Evolutionary conservation across 1,140 invertebrate species (phyloP).

Genomic region (Zophobas morio): DNA sequence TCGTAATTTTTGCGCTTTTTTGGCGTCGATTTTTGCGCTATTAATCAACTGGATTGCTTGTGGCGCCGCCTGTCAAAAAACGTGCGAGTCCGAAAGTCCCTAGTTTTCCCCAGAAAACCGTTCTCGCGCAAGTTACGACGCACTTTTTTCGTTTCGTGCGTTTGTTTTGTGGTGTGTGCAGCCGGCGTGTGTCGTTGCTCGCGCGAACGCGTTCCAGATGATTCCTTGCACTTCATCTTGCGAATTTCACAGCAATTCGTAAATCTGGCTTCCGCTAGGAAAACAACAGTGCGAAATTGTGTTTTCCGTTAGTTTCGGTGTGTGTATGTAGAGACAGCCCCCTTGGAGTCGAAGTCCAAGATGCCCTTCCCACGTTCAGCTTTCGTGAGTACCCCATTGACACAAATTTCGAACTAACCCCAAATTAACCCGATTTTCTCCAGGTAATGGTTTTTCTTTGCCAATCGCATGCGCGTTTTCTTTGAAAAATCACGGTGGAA

Average conservation of each 20-base stretch:
- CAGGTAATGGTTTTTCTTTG: slow-evolving; percentile 24
- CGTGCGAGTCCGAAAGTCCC: slow-evolving; percentile 1
- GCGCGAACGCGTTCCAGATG: slow-evolving; percentile 42
- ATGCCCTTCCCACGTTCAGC: slow-evolving; percentile 23
- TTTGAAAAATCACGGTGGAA: slow-evolving; percentile 9
- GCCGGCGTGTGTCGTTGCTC: background rate
- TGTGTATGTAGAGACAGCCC: background rate
- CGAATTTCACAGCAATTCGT: slow-evolving; percentile 29
- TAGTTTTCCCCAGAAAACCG: background rate
- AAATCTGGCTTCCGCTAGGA: slow-evolving; percentile 12
- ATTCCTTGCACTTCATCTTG: slow-evolving; percentile 37
- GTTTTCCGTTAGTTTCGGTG: no score
- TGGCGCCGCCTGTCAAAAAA: slow-evolving; percentile 4
- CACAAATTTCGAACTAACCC: slow-evolving; percentile 23
- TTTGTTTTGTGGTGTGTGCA: background rate
- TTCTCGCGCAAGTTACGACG: background rate
- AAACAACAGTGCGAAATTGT: slow-evolving; percentile 7
- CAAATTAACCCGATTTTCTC: background rate
- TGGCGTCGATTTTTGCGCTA: no score
- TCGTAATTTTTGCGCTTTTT: background rate
- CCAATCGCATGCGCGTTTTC: slow-evolving; percentile 29
- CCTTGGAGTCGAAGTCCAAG: slow-evolving; percentile 14
- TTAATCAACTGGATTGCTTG: no score
- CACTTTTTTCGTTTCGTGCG: background rate
- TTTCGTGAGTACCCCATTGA: slow-evolving; percentile 27